A percentile compares a stretch with the other conserved stretches of the same genome.
Conservation (phyloP, 2,888 invertebrate species). For the Nemurella pictetii region DNA sequence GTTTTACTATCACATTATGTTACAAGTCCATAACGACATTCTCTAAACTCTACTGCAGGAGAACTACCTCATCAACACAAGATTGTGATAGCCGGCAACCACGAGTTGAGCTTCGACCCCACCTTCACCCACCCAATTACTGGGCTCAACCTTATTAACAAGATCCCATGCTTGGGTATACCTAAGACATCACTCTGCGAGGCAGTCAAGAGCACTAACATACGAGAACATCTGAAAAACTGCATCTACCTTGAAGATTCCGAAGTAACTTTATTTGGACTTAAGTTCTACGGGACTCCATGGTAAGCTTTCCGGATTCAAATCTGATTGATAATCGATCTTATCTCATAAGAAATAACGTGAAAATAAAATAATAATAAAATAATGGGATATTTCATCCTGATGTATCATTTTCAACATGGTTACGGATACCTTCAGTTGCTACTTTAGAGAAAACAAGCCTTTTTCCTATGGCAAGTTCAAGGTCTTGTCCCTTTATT, state of each 20-base stretch:
- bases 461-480: too few relatives aligned
- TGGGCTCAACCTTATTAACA: conserved; percentile 58
- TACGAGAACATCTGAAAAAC: conserved; percentile 70
- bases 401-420: too few relatives aligned
- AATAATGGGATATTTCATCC: too few relatives aligned
- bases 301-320: conserved; percentile 67
- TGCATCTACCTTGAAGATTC: conserved; percentile 78
- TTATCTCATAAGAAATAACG: too few relatives aligned
- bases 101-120: conserved; percentile 79
- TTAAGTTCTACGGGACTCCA: conserved; percentile 80
- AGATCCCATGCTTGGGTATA: conserved; percentile 68
- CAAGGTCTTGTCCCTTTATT: too few relatives aligned
- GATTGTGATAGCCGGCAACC: conserved; percentile 84
- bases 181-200: conserved; percentile 64
- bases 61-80: conserved; percentile 75
- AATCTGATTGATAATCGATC: too few relatives aligned
- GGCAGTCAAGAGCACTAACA: conserved; percentile 66
- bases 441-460: too few relatives aligned
- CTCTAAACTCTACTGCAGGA: conserved; percentile 50
- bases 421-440: too few relatives aligned
- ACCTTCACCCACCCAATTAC: conserved; percentile 62
- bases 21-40: neutral
- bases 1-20: too few relatives aligned
- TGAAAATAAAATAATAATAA: too few relatives aligned
- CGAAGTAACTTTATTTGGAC: conserved; percentile 65